Base-by-base conservation (phyloP, 2,888 invertebrate genomes). In the Pheosia gnoma region DNA sequence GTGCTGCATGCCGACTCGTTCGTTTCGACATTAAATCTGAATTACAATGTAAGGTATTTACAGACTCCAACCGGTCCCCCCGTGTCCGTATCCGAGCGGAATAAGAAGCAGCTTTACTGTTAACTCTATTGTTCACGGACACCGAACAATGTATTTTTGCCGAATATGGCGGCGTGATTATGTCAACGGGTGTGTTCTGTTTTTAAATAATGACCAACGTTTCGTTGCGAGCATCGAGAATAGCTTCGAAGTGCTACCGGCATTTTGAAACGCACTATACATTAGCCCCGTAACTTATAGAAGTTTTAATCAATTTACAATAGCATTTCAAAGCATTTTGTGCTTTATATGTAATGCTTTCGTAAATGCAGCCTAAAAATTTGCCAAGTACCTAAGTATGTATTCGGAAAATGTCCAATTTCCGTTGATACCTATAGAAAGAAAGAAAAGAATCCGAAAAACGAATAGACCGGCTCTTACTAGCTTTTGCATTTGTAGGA, bases 21-120 rank as follows among this genome's bases (percentile, higher is more conserved):
- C 87, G 86, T 88, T 88, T 86, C 87, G 86, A 88, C 88, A 88
- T 89, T 80, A 90, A 84, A 86, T 88, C 90, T 89, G 93, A 92
- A 92, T 93, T 86, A 89, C 90, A 91, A 93, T 91, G 88, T 85
- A 83, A 78, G 86, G 88, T 86, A 88, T 90, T 84, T 84, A 88
- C 89, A 86, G 88, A 84, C 84, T 83, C 83, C 81, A 82, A 83
- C 79, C 84, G 79, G 78, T 80, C 81, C 78, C 80, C 68, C 77
- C 74, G 84, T 80, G 88, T 89, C 87, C 88, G 87, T 88, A 88
- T 90, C 90, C 91, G 90, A 85, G 82, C 89, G 90, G 92, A 92
- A 92, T 93, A 91, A 91, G 91, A 93, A 93, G 79, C 87, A 91
- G 89, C 77, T 85, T 83, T 91, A 92, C 91, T 88, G 92, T 92